Evolutionary conservation across 2,888 invertebrate genomes (phyloP), one percentile per base, ranked within the genome.

Genomic region (Strigamia maritima): DNA sequence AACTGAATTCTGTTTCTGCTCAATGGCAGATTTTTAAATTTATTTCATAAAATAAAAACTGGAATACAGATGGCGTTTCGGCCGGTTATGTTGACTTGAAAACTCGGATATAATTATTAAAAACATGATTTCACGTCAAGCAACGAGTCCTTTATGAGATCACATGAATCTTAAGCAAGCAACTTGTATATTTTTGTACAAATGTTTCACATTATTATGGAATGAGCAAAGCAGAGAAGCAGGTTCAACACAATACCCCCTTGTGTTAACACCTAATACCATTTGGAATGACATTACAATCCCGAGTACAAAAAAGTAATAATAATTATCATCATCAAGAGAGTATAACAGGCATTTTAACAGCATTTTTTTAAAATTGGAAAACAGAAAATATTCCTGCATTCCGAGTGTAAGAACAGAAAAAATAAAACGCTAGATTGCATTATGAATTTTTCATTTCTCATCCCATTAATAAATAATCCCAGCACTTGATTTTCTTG

Each of bases 31-130:
- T 24, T 19, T 65, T 65, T 65, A 65, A 65, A 65, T 65, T 65
- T 65, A 65, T 65, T 65, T 65, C 24, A 22, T 65, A 65, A 65
- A 65, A 65, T 65, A 65, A 44, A 35, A 65, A 65, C 60, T 65
- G 60, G 60, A 65, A 65, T 65, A 65, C 60, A 65, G 35, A 24
- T n/a, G 60, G 60, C 7, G 24, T 22, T 6, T 22, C 60, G 60
- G 19, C 60, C 60, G 22, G 19, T 65, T 19, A 19, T 24, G 60
- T 65, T 24, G 60, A 65, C 60, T 65, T 24, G 22, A 65, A 65
- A 44, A 44, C 44, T 65, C 24, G 19, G 60, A 12, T 65, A 12
- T 65, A 65, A 35, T 35, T 35, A 35, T 35, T 24, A 22, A 65
- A 44, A 44, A 65, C 60, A 65, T 65, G 60, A 65, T 65, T 22